Base-by-base conservation (phyloP, 2,113 vertebrate species). In the Ciconia stormi region DNA sequence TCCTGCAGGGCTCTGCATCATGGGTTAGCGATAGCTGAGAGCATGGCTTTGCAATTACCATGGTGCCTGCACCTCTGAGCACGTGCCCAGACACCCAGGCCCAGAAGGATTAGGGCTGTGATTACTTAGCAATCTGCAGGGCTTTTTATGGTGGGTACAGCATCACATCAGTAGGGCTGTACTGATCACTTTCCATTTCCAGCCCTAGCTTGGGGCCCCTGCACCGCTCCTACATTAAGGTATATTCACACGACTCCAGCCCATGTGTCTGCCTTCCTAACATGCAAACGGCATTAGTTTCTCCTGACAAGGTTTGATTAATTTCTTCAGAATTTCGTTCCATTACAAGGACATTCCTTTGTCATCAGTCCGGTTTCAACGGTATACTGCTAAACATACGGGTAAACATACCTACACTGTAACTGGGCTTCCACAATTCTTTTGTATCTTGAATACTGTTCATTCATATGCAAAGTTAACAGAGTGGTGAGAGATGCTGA, bases 231-330 rank as follows among this genome's bases (percentile, higher is more conserved):
- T 42, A 23, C 27, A 13, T 7, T 17, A 30, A 63, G 23, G 53
- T 10, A 3, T 23, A 23, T 27, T 81, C 38, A 42, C 34, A 58
- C 0, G 1, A 27, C 34, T 72, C 63, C 56, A 62, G 38, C 49
- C 49, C 58, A 7, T 3, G 59, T 6, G 15, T 27, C 50, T 77
- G 53, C 81, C 63, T 72, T 73, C n/a, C 55, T 32, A 59, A 42
- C 16, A 4, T 0, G 0, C 22, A 69, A 69, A 25, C 0, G 1
- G 12, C 26, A 34, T 49, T 18, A 50, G 3, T 29, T 91, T 34
- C 59, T 65, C 19, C 65, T 36, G 16, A 47, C 36, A 42, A 79
- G 7, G 50, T 66, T 55, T 69, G 44, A 58, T 89, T 86, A 13
- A 71, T 58, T 93, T 36, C 71, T 72, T 26, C 42, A 42, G 29